Evolutionary conservation across 2,888 invertebrate genomes (phyloP), one percentile per base, ranked within the genome.

Genomic region (Miltochrista miniata): DNA sequence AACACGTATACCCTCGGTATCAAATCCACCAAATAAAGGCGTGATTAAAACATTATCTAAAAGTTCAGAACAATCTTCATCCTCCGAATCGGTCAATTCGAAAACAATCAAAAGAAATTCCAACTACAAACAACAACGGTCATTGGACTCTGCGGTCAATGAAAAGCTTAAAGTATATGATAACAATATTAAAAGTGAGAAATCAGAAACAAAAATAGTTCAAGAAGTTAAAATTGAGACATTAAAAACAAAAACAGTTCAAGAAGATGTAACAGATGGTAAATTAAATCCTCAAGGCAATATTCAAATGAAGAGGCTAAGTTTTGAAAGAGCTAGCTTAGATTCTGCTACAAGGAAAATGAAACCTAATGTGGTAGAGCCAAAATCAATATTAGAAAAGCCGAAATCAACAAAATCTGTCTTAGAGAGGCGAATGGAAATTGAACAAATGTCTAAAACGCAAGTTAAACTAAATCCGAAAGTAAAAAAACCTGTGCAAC

Each of bases 281-380:
- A 78, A 73, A 60, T 54, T 68, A 11, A 78, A 76, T 61, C 68
- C 69, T 40, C 77, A 81, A 58, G 82, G 83, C 1, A 87, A 81
- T 43, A 89, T 91, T 61, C 87, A 90, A 73, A 70, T 92, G 14
- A 92, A 91, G 75, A 72, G 92, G 44, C 56, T 87, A 31, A 88
- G 89, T 59, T 92, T 91, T 42, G 92, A 92, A 79, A 80, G 92
- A 70, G 87, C 90, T 0, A 92, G 92, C 54, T 77, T 92, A 8
- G 92, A 92, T 64, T 91, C 92, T 1, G 87, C 85, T 0, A 87
- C 85, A 1, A 74, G 90, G 51, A 90, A 90, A 68, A 63, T 74
- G 1, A 90, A 82, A 74, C 61, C 70, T 1, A 70, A 31, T 5
- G 30, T 67, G 4, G 83, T 79, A 40, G 57, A 65, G 0, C 85